Evolutionary conservation across 37 sponge, comb jelly and placozoan species (phyloP), one percentile per base, ranked within the genome.

Genomic region (Ephydatia muelleri): DNA sequence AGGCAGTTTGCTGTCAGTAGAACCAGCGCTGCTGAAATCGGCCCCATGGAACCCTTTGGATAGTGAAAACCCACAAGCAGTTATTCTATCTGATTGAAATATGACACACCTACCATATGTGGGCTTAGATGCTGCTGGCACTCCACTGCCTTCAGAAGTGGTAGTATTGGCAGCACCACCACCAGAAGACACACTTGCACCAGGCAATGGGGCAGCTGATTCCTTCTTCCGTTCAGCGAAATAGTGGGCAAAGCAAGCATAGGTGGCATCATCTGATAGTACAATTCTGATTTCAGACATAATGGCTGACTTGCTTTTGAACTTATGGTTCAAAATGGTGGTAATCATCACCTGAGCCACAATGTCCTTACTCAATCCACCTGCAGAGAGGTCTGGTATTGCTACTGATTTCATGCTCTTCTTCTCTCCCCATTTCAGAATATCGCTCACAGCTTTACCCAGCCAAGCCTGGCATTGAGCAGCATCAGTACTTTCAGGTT

Each of bases 211-310:
- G 19, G 6, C 16, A 19, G 57, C 57, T 21, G 16, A 57, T 11
- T 57, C 57, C 9, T 57, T 57, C 57, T 57, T 57, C 57, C 16
- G 57, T 57, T 57, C 19, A 57, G 57, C 37, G 22, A 84, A 68
- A 29, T 79, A 23, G 11, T 39, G 76, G 0, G 81, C 81, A 82
- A 88, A 88, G 43, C 69, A 66, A 5, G 68, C 19, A 27, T 82
- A 80, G 6, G 90, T 89, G 16, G 80, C 76, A 16, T 79, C 77
- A 79, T 93, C 90, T 72, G 89, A 72, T 64, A 93, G 78, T 39
- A 89, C 93, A 38, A 93, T 88, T 31, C 90, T 80, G 36, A 93
- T 86, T 73, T 93, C 93, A n/a, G 38, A 64, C 27, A 93, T 71
- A 28, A 76, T 23, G 26, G 83, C 43, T 23, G 74, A 37, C 11